A percentile compares a stretch with the other conserved stretches of the same genome.
Conservation (phyloP, 1,140 invertebrate genomes). For the Ceratina australensis region DNA sequence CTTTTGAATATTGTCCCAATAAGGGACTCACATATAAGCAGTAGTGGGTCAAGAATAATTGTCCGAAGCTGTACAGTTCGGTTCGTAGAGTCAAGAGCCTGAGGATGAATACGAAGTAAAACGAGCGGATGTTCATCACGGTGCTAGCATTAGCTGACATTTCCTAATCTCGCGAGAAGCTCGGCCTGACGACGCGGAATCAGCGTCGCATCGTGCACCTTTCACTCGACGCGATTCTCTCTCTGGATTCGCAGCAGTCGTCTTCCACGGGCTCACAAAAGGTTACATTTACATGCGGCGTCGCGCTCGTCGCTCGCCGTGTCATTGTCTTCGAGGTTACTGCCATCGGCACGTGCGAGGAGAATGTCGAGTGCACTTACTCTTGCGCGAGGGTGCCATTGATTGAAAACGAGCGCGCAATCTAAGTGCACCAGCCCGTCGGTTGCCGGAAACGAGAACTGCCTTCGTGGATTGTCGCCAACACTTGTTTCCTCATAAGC, state of each 20-base stretch:
- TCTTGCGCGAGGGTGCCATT: slow-evolving; percentile 54
- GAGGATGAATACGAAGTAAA: background rate
- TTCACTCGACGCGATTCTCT: slow-evolving; percentile 51
- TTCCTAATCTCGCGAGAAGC: slow-evolving; percentile 43
- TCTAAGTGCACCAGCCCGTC: background rate
- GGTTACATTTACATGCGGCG: slow-evolving; percentile 64
- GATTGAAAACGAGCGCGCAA: slow-evolving; percentile 55
- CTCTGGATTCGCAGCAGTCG: slow-evolving; percentile 12
- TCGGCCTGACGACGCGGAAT: slow-evolving; percentile 35
- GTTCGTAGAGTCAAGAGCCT: no score
- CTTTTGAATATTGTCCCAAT: no score
- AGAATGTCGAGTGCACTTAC: slow-evolving; percentile 52
- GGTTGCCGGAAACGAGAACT: slow-evolving; percentile 6
- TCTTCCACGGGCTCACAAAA: slow-evolving; percentile 55
- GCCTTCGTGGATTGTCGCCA: background rate
- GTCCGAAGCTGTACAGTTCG: no score
- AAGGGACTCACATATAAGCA: no score
- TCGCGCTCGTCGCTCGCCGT: slow-evolving; percentile 56
- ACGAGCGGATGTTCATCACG: background rate
- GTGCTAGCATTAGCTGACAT: slow-evolving; percentile 51
- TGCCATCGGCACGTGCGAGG: slow-evolving; percentile 63
- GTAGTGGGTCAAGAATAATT: no score
- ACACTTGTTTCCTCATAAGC: no score
- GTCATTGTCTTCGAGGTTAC: slow-evolving; percentile 65
- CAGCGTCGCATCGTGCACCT: slow-evolving; percentile 48